Conservation (phyloP, 2,888 invertebrate species). For the Siphonodentalium dalli region DNA sequence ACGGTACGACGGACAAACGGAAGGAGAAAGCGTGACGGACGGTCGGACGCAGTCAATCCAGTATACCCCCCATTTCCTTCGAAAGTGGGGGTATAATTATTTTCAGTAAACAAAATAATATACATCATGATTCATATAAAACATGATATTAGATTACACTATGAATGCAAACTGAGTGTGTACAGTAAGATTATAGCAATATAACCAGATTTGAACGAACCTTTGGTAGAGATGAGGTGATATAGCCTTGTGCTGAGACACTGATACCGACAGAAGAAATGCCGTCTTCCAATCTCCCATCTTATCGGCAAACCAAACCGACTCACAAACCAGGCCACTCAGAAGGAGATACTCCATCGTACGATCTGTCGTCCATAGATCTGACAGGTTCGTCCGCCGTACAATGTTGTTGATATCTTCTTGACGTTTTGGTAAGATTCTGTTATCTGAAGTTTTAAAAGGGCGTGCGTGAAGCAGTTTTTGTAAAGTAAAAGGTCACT, state of each 20-base stretch:
- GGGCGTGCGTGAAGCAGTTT: too few species aligned
- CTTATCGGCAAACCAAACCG: slow-evolving; percentile 58
- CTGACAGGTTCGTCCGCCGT: slow-evolving; percentile 43
- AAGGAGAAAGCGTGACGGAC: too few species aligned
- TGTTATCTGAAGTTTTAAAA: too few species aligned
- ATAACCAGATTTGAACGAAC: slow-evolving; percentile 26
- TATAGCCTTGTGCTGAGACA: slow-evolving; percentile 39
- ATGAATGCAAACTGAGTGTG: too few species aligned
- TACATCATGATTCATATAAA: too few species aligned
- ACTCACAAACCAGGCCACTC: slow-evolving; percentile 59
- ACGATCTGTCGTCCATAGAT: slow-evolving; percentile 57
- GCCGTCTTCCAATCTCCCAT: slow-evolving; percentile 64
- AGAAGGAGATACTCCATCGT: slow-evolving; percentile 59
- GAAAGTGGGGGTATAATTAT: too few species aligned
- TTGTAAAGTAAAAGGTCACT: too few species aligned
- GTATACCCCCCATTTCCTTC: too few species aligned
- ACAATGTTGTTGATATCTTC: slow-evolving; percentile 48
- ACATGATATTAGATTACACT: too few species aligned
- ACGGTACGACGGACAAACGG: too few species aligned
- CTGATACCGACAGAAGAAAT: slow-evolving; percentile 50
- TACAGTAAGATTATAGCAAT: background rate
- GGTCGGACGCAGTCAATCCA: too few species aligned
- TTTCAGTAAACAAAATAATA: too few species aligned
- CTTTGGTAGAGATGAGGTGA: slow-evolving; percentile 44
- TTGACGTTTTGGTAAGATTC: slow-evolving; percentile 54